Conservation (phyloP, 2,888 invertebrate species). For the Tridacna gigas region DNA sequence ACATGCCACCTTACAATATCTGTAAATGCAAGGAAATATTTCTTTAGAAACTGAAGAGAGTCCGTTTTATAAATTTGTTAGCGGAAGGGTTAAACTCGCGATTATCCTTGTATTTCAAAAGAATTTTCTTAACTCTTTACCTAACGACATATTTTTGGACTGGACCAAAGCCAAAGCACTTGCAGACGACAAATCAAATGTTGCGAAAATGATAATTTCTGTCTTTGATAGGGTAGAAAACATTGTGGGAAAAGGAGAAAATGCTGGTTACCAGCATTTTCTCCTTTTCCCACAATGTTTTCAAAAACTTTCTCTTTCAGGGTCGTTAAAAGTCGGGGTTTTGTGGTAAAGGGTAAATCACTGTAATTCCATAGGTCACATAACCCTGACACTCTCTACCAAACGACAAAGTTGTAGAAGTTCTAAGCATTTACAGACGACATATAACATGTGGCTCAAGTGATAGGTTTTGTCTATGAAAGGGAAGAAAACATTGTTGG, state of each 20-base stretch:
- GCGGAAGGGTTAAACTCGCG: background rate
- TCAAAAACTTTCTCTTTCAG: background rate
- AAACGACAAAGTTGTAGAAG: background rate
- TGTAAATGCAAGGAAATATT: background rate
- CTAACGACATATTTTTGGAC: background rate
- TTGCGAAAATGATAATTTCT: background rate
- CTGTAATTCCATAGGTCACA: too few relatives aligned
- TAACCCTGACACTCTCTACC: background rate
- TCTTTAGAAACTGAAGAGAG: background rate
- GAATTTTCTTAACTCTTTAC: background rate
- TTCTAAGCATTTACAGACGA: background rate
- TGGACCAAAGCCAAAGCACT: background rate
- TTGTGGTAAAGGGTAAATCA: background rate
- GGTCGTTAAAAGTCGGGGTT: background rate
- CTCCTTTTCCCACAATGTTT: background rate
- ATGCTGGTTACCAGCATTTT: background rate
- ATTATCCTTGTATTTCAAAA: background rate
- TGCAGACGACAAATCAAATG: background rate
- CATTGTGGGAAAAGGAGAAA: background rate
- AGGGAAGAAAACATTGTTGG: background rate
- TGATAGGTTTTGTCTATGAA: background rate
- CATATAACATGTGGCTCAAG: background rate
- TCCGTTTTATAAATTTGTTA: background rate
- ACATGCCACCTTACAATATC: background rate
- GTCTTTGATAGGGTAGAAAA: background rate